These are phyloP conservation scores for Thymelicus lineola DNA, from an alignment of 2,888 invertebrate species.

Conservation along the genomic window DNA sequence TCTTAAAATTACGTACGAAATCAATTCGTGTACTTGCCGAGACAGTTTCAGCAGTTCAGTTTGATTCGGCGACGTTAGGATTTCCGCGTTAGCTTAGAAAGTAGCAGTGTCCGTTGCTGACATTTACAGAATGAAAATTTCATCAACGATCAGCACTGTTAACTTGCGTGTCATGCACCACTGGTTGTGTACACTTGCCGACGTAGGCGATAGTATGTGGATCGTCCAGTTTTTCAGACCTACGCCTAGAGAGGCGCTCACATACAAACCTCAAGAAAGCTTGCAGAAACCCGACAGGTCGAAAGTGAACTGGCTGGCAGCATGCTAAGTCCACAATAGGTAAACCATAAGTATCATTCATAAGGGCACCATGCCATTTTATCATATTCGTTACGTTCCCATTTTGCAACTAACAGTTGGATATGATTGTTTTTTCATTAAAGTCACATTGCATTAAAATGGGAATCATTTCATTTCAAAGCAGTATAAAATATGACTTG, in stretches of 20 bases:
- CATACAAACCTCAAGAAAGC: conserved; percentile 73
- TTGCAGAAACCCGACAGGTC: conserved; percentile 77
- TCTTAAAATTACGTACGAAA: conserved; percentile 51
- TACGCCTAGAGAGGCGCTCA: conserved; percentile 81
- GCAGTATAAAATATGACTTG: conserved; percentile 13
- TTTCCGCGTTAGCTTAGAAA: conserved; percentile 65
- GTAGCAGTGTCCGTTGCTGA: conserved; percentile 82
- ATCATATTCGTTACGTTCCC: conserved; percentile 57
- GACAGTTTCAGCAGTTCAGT: conserved; percentile 69
- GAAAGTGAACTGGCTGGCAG: conserved; percentile 78
- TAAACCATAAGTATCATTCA: conserved; percentile 85
- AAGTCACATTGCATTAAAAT: conserved; percentile 58
- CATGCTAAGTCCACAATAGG: conserved; percentile 81
- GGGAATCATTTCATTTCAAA: conserved; percentile 30
- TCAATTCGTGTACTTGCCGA: conserved; percentile 55
- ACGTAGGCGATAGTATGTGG: conserved; percentile 84
- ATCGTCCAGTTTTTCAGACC: conserved; percentile 86
- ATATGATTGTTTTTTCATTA: conserved; percentile 71
- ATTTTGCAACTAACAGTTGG: conserved; percentile 52
- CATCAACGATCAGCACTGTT: conserved; percentile 80
- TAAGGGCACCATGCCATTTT: conserved; percentile 75
- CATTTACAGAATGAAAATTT: conserved; percentile 77
- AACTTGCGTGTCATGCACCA: conserved; percentile 65
- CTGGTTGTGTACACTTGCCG: conserved; percentile 78
- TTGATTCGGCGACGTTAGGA: conserved; percentile 58